Evolutionary conservation across 2,113 vertebrate genomes (phyloP), one percentile per base, ranked within the genome.

Genomic region (Myotis brandtii): DNA sequence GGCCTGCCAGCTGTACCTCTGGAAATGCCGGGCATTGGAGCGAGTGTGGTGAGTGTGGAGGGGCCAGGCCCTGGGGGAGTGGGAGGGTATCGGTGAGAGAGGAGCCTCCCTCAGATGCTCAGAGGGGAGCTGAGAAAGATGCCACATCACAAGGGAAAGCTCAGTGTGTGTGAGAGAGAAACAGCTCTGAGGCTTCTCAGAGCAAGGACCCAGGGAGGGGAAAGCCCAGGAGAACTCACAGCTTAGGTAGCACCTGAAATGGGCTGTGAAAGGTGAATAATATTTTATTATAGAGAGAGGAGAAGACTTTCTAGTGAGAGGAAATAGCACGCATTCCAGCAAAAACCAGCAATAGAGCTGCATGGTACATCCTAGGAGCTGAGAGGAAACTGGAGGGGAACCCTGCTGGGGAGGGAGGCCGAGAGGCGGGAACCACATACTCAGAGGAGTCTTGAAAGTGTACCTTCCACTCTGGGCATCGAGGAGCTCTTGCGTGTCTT

Each of bases 1-100:
- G 97, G 52, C 0, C 0, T 86, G 95, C 97, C 95, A 97, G 94
- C 94, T 94, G 32, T 2, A 14, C 48, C 72, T 62, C 77, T 70
- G 66, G 89, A 72, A 34, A 50, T 21, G 48, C 40, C 0, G 6
- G 62, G 20, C 21, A 2, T 9, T 48, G 48, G 54, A 30, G 54
- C 34, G 21, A 30, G 9, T 14, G 11, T 18, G 89, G 75, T 43
- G 70, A 75, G 54, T 17, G 5, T 79, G 70, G 40, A 37, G 30
- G 30, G 50, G 79, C 40, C n/a, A 23, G 54, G 46, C 2, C 0
- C 62, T 40, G 43, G 73, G 17, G 0, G 3, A 32, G 3, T 50
- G 62, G 40, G 48, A 86, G 25, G 21, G 12, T 9, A 27, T 18
- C 46, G 2, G 17, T 9, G 4, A 11, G 67, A 59, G 18, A 81